Base-by-base conservation (phyloP, 2,113 vertebrate species). In the Haemorhous mexicanus region DNA sequence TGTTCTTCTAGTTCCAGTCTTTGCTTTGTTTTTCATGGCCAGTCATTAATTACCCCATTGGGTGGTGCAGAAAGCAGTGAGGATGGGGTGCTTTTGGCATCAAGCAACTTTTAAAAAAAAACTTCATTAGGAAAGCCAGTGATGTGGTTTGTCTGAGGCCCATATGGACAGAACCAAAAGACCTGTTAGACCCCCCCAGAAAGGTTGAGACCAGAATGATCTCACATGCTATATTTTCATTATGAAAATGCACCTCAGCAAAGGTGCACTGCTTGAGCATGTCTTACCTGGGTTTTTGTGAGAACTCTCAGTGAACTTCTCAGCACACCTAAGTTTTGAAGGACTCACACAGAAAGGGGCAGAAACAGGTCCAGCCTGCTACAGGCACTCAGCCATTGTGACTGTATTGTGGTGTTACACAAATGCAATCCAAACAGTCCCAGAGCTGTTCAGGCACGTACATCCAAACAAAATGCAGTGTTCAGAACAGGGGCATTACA, bases 371-470 rank as follows among this genome's bases (percentile, higher is more conserved):
- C 87, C 66, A 68, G 41, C 84, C 81, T 72, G 66, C 47, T 24
- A 2, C 0, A 39, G 43, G 55, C 50, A 46, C 11, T 21, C 47
- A 62, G 35, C 10, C 82, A 43, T 6, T 23, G 0, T 2, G 24
- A 67, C 27, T 1, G 5, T 5, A 2, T 5, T 18, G 26, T 2
- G 7, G 53, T 6, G 27, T 77, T 19, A 43, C 55, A 62, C 87
- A 52, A 27, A 59, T 0, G 1, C 5, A 32, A 43, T 6, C 6
- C 37, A 32, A 61, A 4, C 24, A 53, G 32, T 9, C 49, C 58
- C 35, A 14, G 16, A 0, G 8, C 18, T 62, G 88, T 50, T 43
- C 39, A 15, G 85, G 15, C 80, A 59, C 0, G 41, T 21, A 59
- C 4, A 26, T 14, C 26, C 21, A n/a, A 67, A 70, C 3, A 10